These are phyloP conservation scores for Cheilosia vulpina DNA, from an alignment of 2,888 invertebrate species.

Conservation along the genomic window DNA sequence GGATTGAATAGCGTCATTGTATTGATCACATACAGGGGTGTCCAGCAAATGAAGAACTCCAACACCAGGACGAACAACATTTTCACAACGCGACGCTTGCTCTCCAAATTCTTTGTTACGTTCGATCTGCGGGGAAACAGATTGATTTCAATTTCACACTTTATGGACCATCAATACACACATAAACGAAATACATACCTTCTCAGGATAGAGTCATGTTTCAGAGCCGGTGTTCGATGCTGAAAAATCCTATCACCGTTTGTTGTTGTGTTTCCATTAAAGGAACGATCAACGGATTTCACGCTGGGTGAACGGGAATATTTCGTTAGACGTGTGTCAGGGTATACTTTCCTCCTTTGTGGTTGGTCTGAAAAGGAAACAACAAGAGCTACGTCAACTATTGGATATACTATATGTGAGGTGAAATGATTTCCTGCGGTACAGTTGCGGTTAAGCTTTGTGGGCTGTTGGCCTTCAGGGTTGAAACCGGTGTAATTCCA, in stretches of 20 bases:
- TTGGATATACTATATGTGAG: too few species aligned
- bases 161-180: constrained; percentile 50
- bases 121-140: constrained; percentile 78
- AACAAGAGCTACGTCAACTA: neutral
- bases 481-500: too few species aligned
- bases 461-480: too few species aligned
- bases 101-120: constrained; percentile 81
- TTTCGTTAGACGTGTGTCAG: constrained; percentile 32
- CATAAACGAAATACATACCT: constrained; percentile 24
- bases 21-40: constrained; percentile 92
- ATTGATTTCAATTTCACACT: constrained; percentile 66
- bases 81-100: constrained; percentile 86
- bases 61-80: constrained; percentile 96
- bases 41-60: constrained; percentile 96
- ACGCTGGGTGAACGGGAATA: constrained; percentile 42
- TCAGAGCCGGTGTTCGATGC: constrained; percentile 28
- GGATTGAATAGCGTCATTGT: constrained; percentile 90
- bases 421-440: too few species aligned
- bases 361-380: constrained; percentile 36
- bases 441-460: too few species aligned
- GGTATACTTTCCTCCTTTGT: constrained; percentile 48
- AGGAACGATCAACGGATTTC: constrained; percentile 38
- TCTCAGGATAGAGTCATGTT: constrained; percentile 48
- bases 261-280: constrained; percentile 26
- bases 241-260: constrained; percentile 1